Conservation (phyloP, 2,113 vertebrate species). For the Callospermophilus lateralis region DNA sequence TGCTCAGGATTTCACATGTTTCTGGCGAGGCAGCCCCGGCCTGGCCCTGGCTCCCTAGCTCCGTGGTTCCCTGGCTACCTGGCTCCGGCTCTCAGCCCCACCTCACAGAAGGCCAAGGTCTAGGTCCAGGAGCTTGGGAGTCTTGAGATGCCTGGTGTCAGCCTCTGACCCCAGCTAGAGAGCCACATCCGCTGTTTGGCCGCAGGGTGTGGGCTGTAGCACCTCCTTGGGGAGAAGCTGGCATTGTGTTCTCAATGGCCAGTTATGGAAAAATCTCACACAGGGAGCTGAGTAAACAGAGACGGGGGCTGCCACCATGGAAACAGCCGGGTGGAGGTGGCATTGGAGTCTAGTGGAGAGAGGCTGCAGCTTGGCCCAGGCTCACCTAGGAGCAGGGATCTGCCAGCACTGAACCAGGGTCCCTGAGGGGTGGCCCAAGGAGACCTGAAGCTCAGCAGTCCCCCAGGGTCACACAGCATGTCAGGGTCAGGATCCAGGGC, state of each 20-base stretch:
- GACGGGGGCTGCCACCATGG: not conserved
- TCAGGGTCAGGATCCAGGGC: not conserved
- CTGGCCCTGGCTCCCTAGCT: no score
- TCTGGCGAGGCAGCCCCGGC: not conserved
- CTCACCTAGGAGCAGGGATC: constrained; percentile 34
- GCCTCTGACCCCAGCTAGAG: not conserved
- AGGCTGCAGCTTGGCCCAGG: not conserved
- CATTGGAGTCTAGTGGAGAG: not conserved
- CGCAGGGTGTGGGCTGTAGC: not conserved
- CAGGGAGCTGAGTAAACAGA: constrained; percentile 67
- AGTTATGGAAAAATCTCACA: constrained; percentile 72
- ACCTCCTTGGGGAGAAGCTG: constrained; percentile 63
- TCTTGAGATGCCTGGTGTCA: not conserved
- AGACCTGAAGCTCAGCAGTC: not conserved
- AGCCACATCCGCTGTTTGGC: constrained; percentile 49
- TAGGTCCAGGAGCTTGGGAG: not conserved
- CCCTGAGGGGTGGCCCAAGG: not conserved
- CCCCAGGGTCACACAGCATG: not conserved
- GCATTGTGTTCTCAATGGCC: constrained; percentile 72
- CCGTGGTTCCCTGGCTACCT: no score
- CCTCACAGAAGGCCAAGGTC: not conserved
- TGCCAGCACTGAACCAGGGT: not conserved
- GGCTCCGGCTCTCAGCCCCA: not conserved
- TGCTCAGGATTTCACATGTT: not conserved
- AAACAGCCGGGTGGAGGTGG: constrained; percentile 32